A percentile compares a stretch with the other conserved stretches of the same genome.
These are phyloP conservation scores for Fulmarus glacialis DNA, from an alignment of 2,113 vertebrate genomes.

Conservation along the genomic window DNA sequence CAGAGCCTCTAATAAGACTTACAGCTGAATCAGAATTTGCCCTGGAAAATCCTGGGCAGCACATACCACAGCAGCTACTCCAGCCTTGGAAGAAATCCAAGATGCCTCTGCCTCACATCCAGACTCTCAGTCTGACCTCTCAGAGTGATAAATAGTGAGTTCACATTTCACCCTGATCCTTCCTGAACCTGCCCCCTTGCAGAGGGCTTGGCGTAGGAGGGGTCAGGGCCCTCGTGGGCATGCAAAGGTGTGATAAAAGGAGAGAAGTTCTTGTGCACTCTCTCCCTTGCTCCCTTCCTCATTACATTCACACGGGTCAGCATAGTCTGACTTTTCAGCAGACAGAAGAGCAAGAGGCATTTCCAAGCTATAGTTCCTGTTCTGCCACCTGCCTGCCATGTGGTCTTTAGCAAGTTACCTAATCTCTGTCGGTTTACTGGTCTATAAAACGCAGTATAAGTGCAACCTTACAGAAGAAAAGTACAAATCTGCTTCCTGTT, in stretches of 20 bases:
- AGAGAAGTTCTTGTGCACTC: slow-evolving; percentile 46
- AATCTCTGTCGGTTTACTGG: neutral
- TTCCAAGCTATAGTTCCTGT: neutral
- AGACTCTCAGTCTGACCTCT: slow-evolving; percentile 56
- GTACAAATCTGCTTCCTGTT: neutral
- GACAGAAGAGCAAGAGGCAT: slow-evolving; percentile 38
- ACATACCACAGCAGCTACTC: slow-evolving; percentile 23
- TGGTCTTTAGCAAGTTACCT: slow-evolving; percentile 7
- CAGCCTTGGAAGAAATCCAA: slow-evolving; percentile 55
- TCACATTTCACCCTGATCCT: slow-evolving; percentile 56
- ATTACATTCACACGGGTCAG: slow-evolving; percentile 35
- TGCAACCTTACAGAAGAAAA: neutral
- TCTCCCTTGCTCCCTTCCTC: slow-evolving; percentile 41
- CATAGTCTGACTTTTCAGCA: slow-evolving; percentile 14
- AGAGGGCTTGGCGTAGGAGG: slow-evolving; percentile 11
- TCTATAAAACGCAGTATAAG: neutral
- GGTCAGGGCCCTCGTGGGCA: slow-evolving; percentile 23
- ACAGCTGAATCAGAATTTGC: slow-evolving; percentile 50
- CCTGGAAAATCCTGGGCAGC: slow-evolving; percentile 52
- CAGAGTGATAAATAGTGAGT: slow-evolving; percentile 45
- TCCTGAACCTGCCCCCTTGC: slow-evolving; percentile 56
- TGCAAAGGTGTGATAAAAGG: slow-evolving; percentile 66
- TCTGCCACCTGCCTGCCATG: slow-evolving; percentile 35
- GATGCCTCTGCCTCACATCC: slow-evolving; percentile 44
- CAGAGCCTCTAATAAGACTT: slow-evolving; percentile 20